Conservation (phyloP, 1,140 invertebrate genomes). For the Amphibalanus amphitrite region DNA sequence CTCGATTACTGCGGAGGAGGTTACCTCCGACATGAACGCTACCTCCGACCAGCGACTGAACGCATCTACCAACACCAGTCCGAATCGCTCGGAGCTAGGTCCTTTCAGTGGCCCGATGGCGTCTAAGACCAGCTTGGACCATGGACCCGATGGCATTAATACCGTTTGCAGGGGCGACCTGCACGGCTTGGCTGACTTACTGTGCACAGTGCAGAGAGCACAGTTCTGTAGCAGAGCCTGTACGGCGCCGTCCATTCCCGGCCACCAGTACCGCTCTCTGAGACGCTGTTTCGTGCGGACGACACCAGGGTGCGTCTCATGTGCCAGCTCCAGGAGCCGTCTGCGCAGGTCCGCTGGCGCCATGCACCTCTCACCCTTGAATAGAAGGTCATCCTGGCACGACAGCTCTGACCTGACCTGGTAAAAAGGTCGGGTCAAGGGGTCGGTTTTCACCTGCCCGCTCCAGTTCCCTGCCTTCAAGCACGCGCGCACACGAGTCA, state of each 20-base stretch:
- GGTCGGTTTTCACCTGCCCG: not conserved
- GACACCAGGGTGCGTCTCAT: slow-evolving; percentile 15
- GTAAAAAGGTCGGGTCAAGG: not conserved
- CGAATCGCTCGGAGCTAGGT: slow-evolving; percentile 5
- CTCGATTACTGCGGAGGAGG: slow-evolving; percentile 10
- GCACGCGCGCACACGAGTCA: not conserved
- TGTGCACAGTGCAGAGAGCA: slow-evolving; percentile 8
- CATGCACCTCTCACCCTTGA: slow-evolving; percentile 10
- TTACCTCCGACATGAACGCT: slow-evolving; percentile 9
- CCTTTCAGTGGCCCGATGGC: slow-evolving; percentile 11
- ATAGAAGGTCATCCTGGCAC: not conserved
- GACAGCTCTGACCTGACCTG: not conserved
- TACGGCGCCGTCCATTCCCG: slow-evolving; percentile 13
- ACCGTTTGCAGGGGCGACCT: slow-evolving; percentile 5
- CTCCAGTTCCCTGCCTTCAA: not conserved
- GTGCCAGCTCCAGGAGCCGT: slow-evolving; percentile 8
- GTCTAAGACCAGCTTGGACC: slow-evolving; percentile 12
- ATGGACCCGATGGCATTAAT: slow-evolving; percentile 7
- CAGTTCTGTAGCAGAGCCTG: slow-evolving; percentile 12
- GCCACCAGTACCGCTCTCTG: slow-evolving; percentile 15
- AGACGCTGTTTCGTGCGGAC: slow-evolving; percentile 16
- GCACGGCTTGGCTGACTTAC: slow-evolving; percentile 6
- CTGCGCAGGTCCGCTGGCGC: slow-evolving; percentile 13
- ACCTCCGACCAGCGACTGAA: slow-evolving; percentile 12
- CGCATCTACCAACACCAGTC: slow-evolving; percentile 13